phyloP scores from a whole-genome alignment of 92 coral and sea anemone species.

The Actinostola sp. region DNA sequence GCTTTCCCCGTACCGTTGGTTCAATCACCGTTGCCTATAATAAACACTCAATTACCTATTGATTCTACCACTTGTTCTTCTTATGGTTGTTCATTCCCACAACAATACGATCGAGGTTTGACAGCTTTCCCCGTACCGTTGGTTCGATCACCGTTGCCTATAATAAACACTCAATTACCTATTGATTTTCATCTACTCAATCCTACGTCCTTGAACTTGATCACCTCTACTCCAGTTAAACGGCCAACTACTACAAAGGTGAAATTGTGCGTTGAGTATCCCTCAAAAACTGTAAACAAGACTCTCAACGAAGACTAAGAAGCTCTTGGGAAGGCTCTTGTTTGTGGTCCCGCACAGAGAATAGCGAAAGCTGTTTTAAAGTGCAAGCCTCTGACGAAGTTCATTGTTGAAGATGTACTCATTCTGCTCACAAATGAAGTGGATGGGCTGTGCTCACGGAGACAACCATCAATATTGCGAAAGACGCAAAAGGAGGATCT shows the following conservation, averaged over 20 bases:
- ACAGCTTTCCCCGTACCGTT: no score
- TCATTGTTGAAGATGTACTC: conserved; percentile 52
- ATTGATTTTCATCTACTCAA: no score
- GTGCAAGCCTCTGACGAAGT: conserved; percentile 22
- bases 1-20: no score
- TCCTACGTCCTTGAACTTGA: no score
- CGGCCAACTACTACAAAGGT: conserved; percentile 10
- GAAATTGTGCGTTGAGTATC: conserved; percentile 19
- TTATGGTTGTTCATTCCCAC: no score
- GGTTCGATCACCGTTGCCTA: no score
- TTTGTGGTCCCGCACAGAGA: conserved; percentile 40
- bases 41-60: no score
- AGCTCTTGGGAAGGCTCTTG: conserved; percentile 44
- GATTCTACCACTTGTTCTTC: no score
- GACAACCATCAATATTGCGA: conserved; percentile 48
- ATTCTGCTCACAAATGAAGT: conserved; percentile 41
- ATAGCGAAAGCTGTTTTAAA: conserved; percentile 49
- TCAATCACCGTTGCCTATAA: no score
- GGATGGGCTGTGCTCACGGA: conserved; percentile 48
- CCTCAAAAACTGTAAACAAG: conserved; percentile 40
- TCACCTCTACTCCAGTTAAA: no score
- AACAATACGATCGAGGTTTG: no score
- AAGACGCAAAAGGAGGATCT: conserved; percentile 30
- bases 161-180: no score
- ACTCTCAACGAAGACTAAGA: conserved; percentile 20